Base-by-base conservation (phyloP, 2,113 vertebrate genomes). In the Gadus macrocephalus region DNA sequence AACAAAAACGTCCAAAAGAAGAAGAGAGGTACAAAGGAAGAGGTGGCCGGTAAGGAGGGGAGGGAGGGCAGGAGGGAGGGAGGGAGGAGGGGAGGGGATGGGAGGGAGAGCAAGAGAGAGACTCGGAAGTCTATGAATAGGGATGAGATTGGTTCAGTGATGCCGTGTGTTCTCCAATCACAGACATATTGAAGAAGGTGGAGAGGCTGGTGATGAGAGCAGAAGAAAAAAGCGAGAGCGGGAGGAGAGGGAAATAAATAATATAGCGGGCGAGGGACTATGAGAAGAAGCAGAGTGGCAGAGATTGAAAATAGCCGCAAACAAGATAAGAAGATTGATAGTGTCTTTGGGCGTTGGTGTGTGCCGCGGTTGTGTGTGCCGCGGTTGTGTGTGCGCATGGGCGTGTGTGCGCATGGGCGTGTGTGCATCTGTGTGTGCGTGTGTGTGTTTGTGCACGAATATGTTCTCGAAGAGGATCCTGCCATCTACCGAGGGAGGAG, bases 1-100 rank as follows among this genome's bases (percentile, higher is more conserved):
- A 81, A 87, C 70, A 78, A 78, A 82, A 49, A 79, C n/a, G 72
- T 42, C 65, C 38, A 68, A 85, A 85, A 82, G 74, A 82, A 79
- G 81, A 72, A 49, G 42, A 49, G 55, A 58, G 16, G 55, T 58
- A n/a, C 12, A 81, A 59, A 78, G 78, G 74, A 77, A 69, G 69
- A 35, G 64, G 75, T 66, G 27, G 68, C 5, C 17, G 63, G 9
- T 42, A 28, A 38, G 59, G 31, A 74, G 25, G 38, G 31, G 7
- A 6, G 19, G 0, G 61, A 35, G 31, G 31, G 4, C 0, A 4
- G 31, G 31, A 35, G 31, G 31, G 7, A 6, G 68, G 4, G 3
- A 22, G 22, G 17, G 63, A 78, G 70, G 42, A 20, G 20, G 53
- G 11, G 63, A 11, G 15, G 31, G 5, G 0, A 2, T 15, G 53